Evolutionary conservation across 2,797 vertebrate genomes (phyloP), one percentile per base, ranked within the genome.

Genomic region (Vireo griseus): DNA sequence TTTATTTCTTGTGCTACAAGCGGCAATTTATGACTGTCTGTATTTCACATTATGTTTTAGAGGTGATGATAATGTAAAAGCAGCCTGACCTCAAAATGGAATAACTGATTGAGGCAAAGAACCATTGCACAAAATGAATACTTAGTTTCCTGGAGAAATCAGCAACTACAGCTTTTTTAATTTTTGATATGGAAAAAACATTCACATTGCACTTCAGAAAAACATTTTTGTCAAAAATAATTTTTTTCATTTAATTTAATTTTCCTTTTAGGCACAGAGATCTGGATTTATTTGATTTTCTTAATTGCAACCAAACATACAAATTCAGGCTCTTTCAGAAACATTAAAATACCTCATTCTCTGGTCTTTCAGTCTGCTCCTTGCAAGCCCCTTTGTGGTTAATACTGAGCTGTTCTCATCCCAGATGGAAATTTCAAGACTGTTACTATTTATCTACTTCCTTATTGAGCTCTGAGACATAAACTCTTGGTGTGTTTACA

Each of bases 71-170:
- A 92, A 74, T 62, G 69, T 92, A 93, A 96, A 81, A 88, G 81
- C 84, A 92, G 91, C 74, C 83, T 93, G 92, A 89, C 91, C 84
- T 95, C 87, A 89, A 86, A 92, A 86, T 35, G 58, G 68, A 91
- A 71, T 76, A 89, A 92, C 61, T 65, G 81, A 91, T 71, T 80
- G 39, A 76, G 65, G 47, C 8, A 7, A 91, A 91, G 85, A 85
- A 24, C 10, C 28, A n/a, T 89, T 85, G 83, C 50, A 28, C 57
- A 63, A 85, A 73, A 88, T 44, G 39, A 21, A 21, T n/a, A n/a
- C 18, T 80, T 61, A 22, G 14, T 57, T 82, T 61, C 68, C 71
- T 25, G 25, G 45, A 79, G 59, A 85, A 88, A 65, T 62, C 47
- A 63, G 35, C 24, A 82, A 40, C 26, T 61, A 29, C 1, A 67